Evolutionary conservation across 2,888 invertebrate species (phyloP), one percentile per base, ranked within the genome.

Genomic region (Spodoptera exigua): DNA sequence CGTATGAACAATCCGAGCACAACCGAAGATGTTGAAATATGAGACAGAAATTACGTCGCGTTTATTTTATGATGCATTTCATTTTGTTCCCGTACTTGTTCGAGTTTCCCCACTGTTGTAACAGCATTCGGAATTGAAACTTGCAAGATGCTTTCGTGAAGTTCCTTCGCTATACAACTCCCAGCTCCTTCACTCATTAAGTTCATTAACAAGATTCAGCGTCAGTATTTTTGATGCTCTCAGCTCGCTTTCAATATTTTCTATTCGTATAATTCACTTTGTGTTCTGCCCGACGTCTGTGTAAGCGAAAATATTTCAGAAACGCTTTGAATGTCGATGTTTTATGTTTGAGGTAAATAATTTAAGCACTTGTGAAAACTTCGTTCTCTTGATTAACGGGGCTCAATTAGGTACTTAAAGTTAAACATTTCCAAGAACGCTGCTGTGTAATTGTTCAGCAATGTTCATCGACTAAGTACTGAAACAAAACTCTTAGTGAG

Each of bases 271-370:
- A 87, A 88, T 87, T 89, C 86, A 85, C 85, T 89, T 89, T 89
- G 87, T 87, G 79, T 87, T 87, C 70, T 77, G 76, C 85, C 80
- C 81, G 81, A 87, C 83, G 85, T 87, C 88, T 89, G 88, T 87
- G 89, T 90, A 87, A 86, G 89, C 90, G 79, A 83, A 91, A 93
- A 89, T 89, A 90, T 91, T 91, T 80, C 82, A 84, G 87, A 89
- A 90, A 89, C 87, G 86, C 89, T 93, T 91, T 91, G 88, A 91
- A 91, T 89, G 85, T 84, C 87, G 85, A 91, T 91, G 91, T 91
- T 92, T 91, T 91, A 86, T 92, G 90, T 91, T 92, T 88, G 88
- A 88, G 91, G 90, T 88, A 91, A 92, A 93, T 92, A 91, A 92
- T 91, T 90, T 88, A 87, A 92, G 89, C 87, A 90, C 89, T 92